Conservation (phyloP, 64 coral and sea anemone genomes). For the Porites lutea region DNA sequence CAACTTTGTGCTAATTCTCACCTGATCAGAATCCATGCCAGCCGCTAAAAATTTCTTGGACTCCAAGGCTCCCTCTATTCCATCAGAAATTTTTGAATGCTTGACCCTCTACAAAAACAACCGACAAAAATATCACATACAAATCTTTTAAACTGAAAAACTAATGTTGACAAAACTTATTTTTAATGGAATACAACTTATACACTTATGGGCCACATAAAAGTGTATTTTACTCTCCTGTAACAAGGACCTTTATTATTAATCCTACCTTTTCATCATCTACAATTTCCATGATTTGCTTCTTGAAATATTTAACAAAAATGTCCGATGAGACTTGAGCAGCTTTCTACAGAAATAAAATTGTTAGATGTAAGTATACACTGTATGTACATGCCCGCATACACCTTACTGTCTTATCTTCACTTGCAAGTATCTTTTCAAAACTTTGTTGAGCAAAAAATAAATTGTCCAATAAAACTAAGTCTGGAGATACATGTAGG, state of each 20-base stretch:
- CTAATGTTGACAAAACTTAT: background rate
- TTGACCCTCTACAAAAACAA: conserved; percentile 77
- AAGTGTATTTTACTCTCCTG: no score
- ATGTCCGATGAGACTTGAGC: conserved; percentile 97
- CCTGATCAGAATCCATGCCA: conserved; percentile 96
- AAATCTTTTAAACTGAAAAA: background rate
- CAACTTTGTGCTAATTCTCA: background rate
- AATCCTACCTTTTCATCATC: conserved; percentile 94
- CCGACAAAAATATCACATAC: background rate
- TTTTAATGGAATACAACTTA: no score
- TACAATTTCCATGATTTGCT: conserved; percentile 99
- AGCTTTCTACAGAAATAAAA: conserved; percentile 80
- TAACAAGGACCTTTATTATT: background rate
- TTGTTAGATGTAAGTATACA: background rate
- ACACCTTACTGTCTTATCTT: background rate
- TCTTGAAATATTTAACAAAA: conserved; percentile 98
- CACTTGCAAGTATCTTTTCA: background rate
- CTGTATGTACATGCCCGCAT: no score
- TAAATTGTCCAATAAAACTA: no score
- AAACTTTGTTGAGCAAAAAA: no score
- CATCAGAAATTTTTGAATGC: conserved; percentile 97
- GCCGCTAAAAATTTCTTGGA: conserved; percentile 87
- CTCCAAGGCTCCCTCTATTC: conserved; percentile 86
- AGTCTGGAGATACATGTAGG: no score
- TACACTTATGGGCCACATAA: no score